Conservation (phyloP, 2,797 vertebrate species). For the Hemibagrus guttatus region DNA sequence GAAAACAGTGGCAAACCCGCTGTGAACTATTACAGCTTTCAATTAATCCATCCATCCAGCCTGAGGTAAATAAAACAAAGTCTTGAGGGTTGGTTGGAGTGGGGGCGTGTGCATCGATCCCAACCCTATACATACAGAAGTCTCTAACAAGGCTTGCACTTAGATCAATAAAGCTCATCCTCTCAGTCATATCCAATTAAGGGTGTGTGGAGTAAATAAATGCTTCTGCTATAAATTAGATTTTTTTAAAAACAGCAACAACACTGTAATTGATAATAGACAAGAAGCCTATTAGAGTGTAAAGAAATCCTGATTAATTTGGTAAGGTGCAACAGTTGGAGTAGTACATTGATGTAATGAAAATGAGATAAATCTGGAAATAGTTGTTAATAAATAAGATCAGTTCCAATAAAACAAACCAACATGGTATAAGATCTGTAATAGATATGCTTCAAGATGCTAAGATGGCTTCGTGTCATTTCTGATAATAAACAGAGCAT, state of each 20-base stretch:
- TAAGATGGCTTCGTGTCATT: neutral
- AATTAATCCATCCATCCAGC: constrained; percentile 70
- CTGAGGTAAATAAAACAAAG: constrained; percentile 67
- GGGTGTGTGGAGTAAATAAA: constrained; percentile 63
- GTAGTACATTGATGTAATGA: neutral
- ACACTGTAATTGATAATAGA: constrained; percentile 69
- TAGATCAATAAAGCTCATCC: constrained; percentile 83
- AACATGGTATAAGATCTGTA: neutral
- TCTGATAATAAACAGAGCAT: neutral
- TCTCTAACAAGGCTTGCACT: constrained; percentile 67
- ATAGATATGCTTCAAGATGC: neutral
- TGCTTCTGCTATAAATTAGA: constrained; percentile 74
- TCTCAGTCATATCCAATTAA: constrained; percentile 84
- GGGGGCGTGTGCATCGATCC: constrained; percentile 75
- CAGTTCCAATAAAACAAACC: neutral
- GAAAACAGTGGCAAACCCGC: constrained; percentile 69
- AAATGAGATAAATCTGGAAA: neutral
- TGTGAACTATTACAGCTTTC: constrained; percentile 68
- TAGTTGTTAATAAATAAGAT: constrained; percentile 4
- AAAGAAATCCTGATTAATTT: constrained; percentile 50
- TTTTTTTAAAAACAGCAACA: constrained; percentile 48
- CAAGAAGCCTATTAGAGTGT: constrained; percentile 67
- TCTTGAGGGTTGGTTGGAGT: constrained; percentile 12
- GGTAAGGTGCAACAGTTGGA: neutral
- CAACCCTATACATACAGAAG: constrained; percentile 71